Base-by-base conservation (phyloP, 2,113 vertebrate species). In the Serinus canaria region DNA sequence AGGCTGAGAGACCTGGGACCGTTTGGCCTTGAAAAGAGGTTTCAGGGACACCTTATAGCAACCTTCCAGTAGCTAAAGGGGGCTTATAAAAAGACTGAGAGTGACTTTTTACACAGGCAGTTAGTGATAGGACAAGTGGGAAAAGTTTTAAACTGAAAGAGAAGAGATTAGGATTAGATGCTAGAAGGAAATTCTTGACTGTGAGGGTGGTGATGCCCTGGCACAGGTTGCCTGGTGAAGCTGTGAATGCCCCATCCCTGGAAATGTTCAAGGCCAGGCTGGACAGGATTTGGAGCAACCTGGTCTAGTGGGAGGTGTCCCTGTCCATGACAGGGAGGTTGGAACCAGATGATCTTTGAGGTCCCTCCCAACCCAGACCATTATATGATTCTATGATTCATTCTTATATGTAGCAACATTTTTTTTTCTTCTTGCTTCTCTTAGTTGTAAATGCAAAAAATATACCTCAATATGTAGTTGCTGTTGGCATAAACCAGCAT, bases 391-490 rank as follows among this genome's bases (percentile, higher is more conserved):
- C 21, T 27, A 31, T 76, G n/a, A 69, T 35, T 9, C 15, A 27
- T 64, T 63, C 18, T 55, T 78, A 1, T 81, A 21, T 1, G 1
- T 53, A 75, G 28, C 43, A 56, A 33, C 0, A 0, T 4, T 13
- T 7, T 41, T 90, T 82, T 55, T 60, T 13, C 7, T 63, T 46
- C 75, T 68, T 25, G 8, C 16, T 78, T 25, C 7, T 77, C 20
- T 53, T 59, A 66, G 18, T 68, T 86, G 25, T 37, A 53, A 52
- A 83, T 43, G 17, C 37, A 53, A 67, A 88, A 92, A 35, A 15
- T 13, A 3, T 39, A 27, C 50, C 6, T 74, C 60, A 67, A 78
- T 72, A 68, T 44, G 27, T 4, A 64, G 53, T 60, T 85, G 37
- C 21, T 19, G 1, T 35, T 78, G 39, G 52, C 27, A 41, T 64